Evolutionary conservation across 2,888 invertebrate species (phyloP), one percentile per base, ranked within the genome.

Genomic region (Hyalella azteca): DNA sequence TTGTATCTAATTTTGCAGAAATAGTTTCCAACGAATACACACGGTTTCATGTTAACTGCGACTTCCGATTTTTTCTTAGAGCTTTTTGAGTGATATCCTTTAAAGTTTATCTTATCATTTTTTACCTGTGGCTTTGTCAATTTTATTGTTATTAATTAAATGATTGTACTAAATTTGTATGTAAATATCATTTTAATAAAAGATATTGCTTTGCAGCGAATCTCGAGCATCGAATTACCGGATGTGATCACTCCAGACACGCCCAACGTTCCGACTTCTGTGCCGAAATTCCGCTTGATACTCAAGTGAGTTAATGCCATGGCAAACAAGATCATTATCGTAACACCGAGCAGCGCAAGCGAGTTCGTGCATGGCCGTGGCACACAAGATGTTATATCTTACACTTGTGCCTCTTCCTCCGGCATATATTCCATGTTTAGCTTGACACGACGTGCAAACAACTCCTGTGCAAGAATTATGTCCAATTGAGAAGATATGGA

Each of bases 191-290:
- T n/a, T n/a, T n/a, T n/a, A n/a, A n/a, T n/a, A n/a, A n/a, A n/a
- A n/a, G n/a, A n/a, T 36, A 9, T 73, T 19, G 45, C 45, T 32
- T 54, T 77, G 13, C 82, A 82, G 82, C 77, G 81, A 54, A 49
- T 82, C 40, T 82, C 82, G 48, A 81, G 81, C 75, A 54, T 75
- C 49, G 82, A 82, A 60, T 78, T 82, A 41, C 82, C 79, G n/a
- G 82, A 82, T 54, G 81, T 82, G 60, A 41, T 81, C 39, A 81
- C 81, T 19, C 82, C 82, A 29, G 82, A 82, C 41, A 79, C 82
- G 3, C 79, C 79, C 50, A 50, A 79, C 9, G 59, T 82, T 3
- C 49, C 50, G n/a, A 50, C 49, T 15, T n/a, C 13, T 13, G 7
- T 50, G n/a, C 50, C 49, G 1, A 50, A 45, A n/a, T 45, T 41